These are phyloP conservation scores for Gerris lacustris DNA, from an alignment of 2,888 invertebrate genomes.

Conservation along the genomic window DNA sequence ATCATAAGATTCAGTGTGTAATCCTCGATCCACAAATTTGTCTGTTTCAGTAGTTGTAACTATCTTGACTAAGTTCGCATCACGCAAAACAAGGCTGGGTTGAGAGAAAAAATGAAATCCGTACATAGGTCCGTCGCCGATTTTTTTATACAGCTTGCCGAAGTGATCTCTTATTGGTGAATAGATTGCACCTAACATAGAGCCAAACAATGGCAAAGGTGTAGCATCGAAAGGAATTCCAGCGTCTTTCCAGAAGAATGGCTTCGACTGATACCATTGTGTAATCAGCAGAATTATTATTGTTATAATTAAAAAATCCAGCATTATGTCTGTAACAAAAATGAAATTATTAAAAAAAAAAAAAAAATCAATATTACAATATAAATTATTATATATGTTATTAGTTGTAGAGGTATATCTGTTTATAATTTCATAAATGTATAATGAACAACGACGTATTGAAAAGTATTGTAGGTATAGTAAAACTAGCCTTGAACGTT, in stretches of 20 bases:
- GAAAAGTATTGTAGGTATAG: too few relatives aligned
- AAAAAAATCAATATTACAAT: too few relatives aligned
- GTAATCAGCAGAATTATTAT: not conserved
- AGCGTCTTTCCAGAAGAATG: not conserved
- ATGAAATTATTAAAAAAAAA: too few relatives aligned
- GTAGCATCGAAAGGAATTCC: not conserved
- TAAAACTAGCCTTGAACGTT: too few relatives aligned
- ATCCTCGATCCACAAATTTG: not conserved
- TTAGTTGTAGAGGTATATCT: too few relatives aligned
- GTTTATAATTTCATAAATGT: too few relatives aligned
- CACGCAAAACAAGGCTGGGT: not conserved
- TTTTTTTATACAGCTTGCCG: not conserved
- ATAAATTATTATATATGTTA: too few relatives aligned
- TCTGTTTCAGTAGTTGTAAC: not conserved
- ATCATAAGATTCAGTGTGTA: not conserved
- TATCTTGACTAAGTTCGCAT: not conserved
- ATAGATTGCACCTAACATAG: not conserved
- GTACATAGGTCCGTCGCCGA: not conserved
- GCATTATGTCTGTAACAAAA: not conserved
- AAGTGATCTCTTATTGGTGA: not conserved
- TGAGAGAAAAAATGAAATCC: not conserved
- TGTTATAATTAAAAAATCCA: not conserved
- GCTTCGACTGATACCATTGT: not conserved
- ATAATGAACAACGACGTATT: too few relatives aligned
- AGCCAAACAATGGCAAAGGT: not conserved